A percentile compares a stretch with the other conserved stretches of the same genome.
Conservation (phyloP, 2,888 invertebrate genomes). For the Trachelus stipa region DNA sequence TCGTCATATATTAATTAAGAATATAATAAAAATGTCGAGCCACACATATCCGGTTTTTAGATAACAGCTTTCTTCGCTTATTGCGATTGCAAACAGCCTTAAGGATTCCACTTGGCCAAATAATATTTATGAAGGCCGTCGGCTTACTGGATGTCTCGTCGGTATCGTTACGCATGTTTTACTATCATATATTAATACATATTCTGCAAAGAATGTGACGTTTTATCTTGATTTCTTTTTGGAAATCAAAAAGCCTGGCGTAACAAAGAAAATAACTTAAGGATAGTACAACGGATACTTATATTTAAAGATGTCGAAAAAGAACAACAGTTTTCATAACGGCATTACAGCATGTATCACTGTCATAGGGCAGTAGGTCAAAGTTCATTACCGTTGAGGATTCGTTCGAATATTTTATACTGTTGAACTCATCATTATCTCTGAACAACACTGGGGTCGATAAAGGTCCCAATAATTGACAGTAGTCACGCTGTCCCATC, state of each 20-base stretch:
- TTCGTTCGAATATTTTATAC: slow-evolving; percentile 32
- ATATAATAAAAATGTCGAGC: background rate
- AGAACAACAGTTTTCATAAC: background rate
- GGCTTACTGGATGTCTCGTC: background rate
- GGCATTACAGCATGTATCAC: background rate
- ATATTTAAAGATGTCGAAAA: background rate
- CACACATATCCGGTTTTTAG: background rate
- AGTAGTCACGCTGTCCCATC: slow-evolving; percentile 4
- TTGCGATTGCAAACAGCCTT: background rate
- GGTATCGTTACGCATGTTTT: background rate
- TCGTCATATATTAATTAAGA: background rate
- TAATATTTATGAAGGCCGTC: background rate
- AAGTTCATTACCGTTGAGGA: background rate
- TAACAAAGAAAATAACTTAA: background rate
- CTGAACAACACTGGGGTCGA: slow-evolving; percentile 30
- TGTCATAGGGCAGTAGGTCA: background rate
- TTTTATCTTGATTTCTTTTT: background rate
- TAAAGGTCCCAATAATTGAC: slow-evolving; percentile 25
- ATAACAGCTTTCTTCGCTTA: background rate
- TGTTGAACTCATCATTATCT: slow-evolving; percentile 31
- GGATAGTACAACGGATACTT: background rate
- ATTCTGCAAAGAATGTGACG: background rate
- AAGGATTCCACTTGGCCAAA: background rate
- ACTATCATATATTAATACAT: background rate
- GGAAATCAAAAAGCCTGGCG: background rate